Evolutionary conservation across 2,797 vertebrate genomes (phyloP), one percentile per base, ranked within the genome.

Genomic region (Podarcis siculus): DNA sequence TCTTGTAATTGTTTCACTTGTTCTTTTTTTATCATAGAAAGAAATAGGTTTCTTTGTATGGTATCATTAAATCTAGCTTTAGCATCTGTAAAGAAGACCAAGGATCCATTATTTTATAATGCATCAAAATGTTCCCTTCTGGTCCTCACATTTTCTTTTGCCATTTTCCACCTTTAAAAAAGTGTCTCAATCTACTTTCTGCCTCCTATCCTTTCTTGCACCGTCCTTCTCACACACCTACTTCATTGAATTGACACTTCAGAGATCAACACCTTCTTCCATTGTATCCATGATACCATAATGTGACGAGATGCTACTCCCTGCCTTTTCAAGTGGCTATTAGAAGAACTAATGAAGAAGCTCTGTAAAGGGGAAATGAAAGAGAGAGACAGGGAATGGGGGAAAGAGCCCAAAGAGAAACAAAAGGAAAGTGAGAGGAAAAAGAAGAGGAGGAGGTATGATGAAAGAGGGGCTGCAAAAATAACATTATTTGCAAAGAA

Each of bases 311-410:
- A 82, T 25, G 1, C 88, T 79, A 37, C 83, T 86, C 42, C 42
- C 19, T 58, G 15, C 73, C 61, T 89, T 90, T 86, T 87, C 32
- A 93, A 83, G 25, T n/a, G 39, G 30, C 15, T 80, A 30, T 77
- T 88, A 2, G 79, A 64, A 83, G 83, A 76, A 88, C 35, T 77
- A 0, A 3, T 2, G 35, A 83, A 5, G 55, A 86, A 80, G 27
- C 25, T 19, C 21, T 72, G 12, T n/a, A 87, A 72, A 0, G 58
- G 30, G n/a, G 3, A 87, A 3, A n/a, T 78, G 4, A 86, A 82
- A 82, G 85, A 0, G 82, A 78, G 76, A 4, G 0, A 1, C 8
- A 49, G 1, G 72, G 10, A 4, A 67, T 1, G 64, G 21, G 61
- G 84, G 79, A 32, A 32, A 0, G 58, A 32, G 32, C 6, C 42